Percentiles rank a stretch among this genome's conserved stretches.
Evolutionary conservation across 2,797 vertebrate species (phyloP).

Genomic region (Sardinella longiceps): DNA sequence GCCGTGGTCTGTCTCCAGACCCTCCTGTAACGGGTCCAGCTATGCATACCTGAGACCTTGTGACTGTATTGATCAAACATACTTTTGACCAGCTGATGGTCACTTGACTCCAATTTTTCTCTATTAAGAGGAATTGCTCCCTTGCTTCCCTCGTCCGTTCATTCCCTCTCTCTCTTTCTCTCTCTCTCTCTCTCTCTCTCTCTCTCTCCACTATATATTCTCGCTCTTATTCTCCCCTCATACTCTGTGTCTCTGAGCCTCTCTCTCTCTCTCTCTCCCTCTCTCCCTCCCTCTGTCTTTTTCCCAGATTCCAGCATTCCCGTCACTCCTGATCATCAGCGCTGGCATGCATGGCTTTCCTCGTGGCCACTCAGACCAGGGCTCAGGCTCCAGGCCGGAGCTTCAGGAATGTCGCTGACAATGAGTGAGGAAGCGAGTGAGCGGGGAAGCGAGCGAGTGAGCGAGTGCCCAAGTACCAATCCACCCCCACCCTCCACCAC

Average conservation of each 20-base stretch:
- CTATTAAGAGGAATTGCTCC: conserved; percentile 81
- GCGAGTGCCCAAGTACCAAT: too few relatives aligned
- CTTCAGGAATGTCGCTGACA: neutral
- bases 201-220: neutral
- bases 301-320: neutral
- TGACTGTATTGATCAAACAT: conserved; percentile 85
- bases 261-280: conserved; percentile 45
- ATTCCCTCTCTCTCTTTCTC: neutral
- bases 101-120: conserved; percentile 86
- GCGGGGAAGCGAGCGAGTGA: too few relatives aligned
- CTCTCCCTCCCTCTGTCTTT: neutral
- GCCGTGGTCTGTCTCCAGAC: conserved; percentile 29
- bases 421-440: neutral
- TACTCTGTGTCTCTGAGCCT: neutral
- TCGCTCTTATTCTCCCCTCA: neutral
- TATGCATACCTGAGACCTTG: conserved; percentile 85
- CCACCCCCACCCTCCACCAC: too few relatives aligned
- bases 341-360: conserved; percentile 21
- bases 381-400: neutral
- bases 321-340: conserved; percentile 33
- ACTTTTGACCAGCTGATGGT: conserved; percentile 84
- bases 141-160: conserved; percentile 52
- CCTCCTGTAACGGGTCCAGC: conserved; percentile 62
- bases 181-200: neutral
- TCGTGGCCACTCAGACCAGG: neutral